phyloP scores from a whole-genome alignment of 2,113 vertebrate genomes.

The Mus pahari region DNA sequence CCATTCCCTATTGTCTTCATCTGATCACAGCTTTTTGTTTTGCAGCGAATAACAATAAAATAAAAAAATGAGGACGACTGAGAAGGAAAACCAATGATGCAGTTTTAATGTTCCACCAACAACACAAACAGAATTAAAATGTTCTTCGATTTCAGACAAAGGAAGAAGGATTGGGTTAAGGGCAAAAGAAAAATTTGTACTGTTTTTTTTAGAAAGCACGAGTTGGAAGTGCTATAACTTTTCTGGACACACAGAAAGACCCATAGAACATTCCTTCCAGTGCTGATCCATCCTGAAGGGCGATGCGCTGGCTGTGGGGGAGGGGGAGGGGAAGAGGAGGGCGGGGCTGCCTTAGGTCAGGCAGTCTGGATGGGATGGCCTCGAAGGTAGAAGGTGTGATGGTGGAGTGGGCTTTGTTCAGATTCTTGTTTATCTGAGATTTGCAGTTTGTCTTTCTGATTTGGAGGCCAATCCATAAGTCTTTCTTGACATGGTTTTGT shows the following conservation, averaged over 20 bases:
- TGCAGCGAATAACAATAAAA: slow-evolving; percentile 73
- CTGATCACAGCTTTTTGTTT: slow-evolving; percentile 74
- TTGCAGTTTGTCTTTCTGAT: neutral
- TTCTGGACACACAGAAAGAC: slow-evolving; percentile 14
- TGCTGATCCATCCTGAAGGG: neutral
- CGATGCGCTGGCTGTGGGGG: neutral
- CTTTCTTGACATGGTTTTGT: neutral
- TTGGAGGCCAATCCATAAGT: neutral
- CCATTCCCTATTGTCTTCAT: slow-evolving; percentile 67
- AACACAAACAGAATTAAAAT: slow-evolving; percentile 76
- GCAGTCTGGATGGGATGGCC: neutral
- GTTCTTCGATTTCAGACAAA: slow-evolving; percentile 69
- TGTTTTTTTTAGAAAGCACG: slow-evolving; percentile 47
- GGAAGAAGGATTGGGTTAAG: slow-evolving; percentile 56
- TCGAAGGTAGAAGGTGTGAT: accelerated
- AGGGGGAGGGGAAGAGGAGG: no score
- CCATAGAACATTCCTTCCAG: slow-evolving; percentile 41
- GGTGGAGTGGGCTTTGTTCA: neutral
- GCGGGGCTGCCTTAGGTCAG: no score
- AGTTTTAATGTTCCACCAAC: slow-evolving; percentile 64
- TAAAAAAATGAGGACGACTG: slow-evolving; percentile 62
- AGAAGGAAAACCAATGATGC: slow-evolving; percentile 52
- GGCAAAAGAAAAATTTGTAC: slow-evolving; percentile 8
- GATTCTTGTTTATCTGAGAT: slow-evolving; percentile 7
- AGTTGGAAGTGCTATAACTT: slow-evolving; percentile 4